Percentiles rank a stretch among this genome's conserved stretches.
These are phyloP conservation scores for Embidobia sp. DNA, from an alignment of 2,888 invertebrate species.

Conservation along the genomic window DNA sequence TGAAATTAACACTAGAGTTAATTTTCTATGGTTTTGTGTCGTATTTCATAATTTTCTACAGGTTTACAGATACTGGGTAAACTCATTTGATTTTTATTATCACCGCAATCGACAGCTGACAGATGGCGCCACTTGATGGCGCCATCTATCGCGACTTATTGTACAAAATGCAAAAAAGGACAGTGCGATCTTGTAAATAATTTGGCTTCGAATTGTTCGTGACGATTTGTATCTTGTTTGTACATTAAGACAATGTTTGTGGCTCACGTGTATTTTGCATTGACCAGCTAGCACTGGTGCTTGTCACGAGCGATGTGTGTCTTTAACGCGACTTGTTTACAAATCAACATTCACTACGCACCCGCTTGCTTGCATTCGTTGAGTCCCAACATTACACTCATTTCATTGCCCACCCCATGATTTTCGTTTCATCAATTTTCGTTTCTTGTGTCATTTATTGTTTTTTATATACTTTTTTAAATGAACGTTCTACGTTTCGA, in stretches of 20 bases:
- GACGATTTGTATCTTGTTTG: conserved; percentile 54
- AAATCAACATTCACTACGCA: conserved; percentile 66
- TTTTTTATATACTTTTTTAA: background rate
- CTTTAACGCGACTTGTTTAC: conserved; percentile 50
- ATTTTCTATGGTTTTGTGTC: too few species aligned
- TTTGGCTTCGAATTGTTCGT: conserved; percentile 46
- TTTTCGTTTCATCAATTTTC: conserved; percentile 16
- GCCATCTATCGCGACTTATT: conserved; percentile 17
- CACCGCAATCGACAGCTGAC: background rate
- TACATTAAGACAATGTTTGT: conserved; percentile 50
- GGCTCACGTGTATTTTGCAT: conserved; percentile 57
- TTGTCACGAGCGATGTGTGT: conserved; percentile 50
- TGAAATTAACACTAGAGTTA: too few species aligned
- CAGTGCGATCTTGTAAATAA: conserved; percentile 58
- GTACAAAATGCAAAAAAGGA: conserved; percentile 39
- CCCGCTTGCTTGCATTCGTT: conserved; percentile 71
- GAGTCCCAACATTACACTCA: conserved; percentile 8
- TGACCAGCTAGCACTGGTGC: conserved; percentile 48
- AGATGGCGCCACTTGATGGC: conserved; percentile 9
- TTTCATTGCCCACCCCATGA: background rate
- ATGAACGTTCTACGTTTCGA: too few species aligned
- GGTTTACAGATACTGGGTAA: too few species aligned
- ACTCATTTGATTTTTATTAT: too few species aligned
- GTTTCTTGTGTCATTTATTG: conserved; percentile 1
- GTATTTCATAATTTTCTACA: too few species aligned